Conservation (phyloP, 2,797 vertebrate genomes). For the Harpagifer antarcticus region DNA sequence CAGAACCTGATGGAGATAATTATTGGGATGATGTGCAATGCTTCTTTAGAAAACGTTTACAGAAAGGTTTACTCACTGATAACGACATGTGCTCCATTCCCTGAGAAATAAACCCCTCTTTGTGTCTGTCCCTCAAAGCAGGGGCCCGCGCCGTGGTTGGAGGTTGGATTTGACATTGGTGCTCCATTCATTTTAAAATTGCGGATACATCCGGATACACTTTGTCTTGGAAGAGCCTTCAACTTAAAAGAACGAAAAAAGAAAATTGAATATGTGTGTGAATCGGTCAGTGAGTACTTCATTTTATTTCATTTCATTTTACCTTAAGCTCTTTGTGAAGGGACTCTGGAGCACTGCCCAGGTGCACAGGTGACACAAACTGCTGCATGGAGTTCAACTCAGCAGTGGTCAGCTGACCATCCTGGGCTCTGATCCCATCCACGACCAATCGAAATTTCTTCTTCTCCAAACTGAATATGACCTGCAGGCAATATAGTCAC, state of each 20-base stretch:
- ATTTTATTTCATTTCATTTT: not conserved
- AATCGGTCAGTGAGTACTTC: not conserved
- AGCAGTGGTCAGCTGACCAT: constrained; percentile 80
- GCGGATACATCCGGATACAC: constrained; percentile 91
- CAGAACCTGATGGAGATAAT: not conserved
- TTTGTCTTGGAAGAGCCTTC: constrained; percentile 88
- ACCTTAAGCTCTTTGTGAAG: constrained; percentile 81
- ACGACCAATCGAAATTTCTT: constrained; percentile 85
- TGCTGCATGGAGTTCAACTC: constrained; percentile 79
- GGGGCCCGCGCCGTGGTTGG: constrained; percentile 85
- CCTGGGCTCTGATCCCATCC: constrained; percentile 89
- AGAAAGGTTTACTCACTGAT: constrained; percentile 84
- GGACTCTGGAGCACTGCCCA: constrained; percentile 85
- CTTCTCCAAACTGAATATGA: constrained; percentile 88
- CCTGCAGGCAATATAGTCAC: constrained; percentile 66
- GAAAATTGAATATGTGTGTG: not conserved
- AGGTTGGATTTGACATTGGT: constrained; percentile 77
- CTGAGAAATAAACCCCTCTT: constrained; percentile 91
- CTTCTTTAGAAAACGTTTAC: not conserved
- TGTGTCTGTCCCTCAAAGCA: constrained; percentile 88
- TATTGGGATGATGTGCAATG: not conserved
- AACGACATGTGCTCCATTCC: constrained; percentile 86
- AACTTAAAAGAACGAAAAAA: constrained; percentile 64
- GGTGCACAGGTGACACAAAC: constrained; percentile 80
- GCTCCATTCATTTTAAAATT: constrained; percentile 90